Base-by-base conservation (phyloP, 1,140 invertebrate species). In the Latrodectus geometricus region DNA sequence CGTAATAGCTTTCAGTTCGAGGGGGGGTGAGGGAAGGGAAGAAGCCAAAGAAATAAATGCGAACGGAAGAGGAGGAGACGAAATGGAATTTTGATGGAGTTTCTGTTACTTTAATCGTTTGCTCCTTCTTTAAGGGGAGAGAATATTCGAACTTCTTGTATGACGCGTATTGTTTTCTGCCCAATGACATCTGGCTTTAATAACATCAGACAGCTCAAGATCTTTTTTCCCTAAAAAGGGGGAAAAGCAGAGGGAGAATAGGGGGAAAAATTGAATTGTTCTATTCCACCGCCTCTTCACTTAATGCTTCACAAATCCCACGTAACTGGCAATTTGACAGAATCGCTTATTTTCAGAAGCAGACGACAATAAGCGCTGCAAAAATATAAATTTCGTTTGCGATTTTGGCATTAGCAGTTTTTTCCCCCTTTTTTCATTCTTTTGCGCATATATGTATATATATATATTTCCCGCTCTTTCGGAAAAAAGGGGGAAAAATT, bases 171-270 rank as follows among this genome's bases (percentile, higher is more conserved):
- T 86, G 74, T 86, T 78, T 86, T 86, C 83, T 35, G 75, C 75
- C 83, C 83, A 74, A 86, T 86, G 83, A 86, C 83, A 86, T 86
- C 83, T 86, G 83, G 83, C 74, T 86, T 86, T 86, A 86, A 86
- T 86, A 86, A 86, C 75, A 77, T 70, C 83, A 86, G 83, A 86
- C 83, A 86, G 83, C 83, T 86, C 77, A 77, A 86, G 20, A 61
- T 75, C 73, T 68, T 61, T 86, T 70, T 35, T 35, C 17, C 15
- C n/a, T 5, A 3, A 49, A 50, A 14, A 74, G 21, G 21, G 75
- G 75, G 9, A 78, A 48, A 21, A 61, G 21, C 15, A n/a, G 78
- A 50, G 66, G 70, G 4, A 21, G 80, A 54, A 12, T 14, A 73
- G 9, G 49, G 52, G 75, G 68, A 74, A 84, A 50, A 61, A 84